These are phyloP conservation scores for Falco columbarius DNA, from an alignment of 2,797 vertebrate species.

Conservation along the genomic window DNA sequence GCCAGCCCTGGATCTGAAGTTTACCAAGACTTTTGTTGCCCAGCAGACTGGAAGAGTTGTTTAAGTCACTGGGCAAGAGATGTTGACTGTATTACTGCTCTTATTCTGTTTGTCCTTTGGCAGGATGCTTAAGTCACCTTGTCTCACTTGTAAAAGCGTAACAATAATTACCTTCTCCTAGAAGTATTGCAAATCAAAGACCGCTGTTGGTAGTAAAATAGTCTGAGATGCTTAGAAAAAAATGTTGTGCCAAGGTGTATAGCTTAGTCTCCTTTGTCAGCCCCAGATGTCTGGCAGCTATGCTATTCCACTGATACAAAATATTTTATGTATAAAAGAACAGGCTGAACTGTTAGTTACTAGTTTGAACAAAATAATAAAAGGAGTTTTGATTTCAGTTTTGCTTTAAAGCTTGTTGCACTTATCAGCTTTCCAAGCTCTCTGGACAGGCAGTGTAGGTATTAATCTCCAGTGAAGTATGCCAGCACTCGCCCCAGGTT, in stretches of 20 bases:
- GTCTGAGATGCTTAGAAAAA: neutral
- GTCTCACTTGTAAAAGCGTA: neutral
- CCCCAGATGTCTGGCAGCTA: neutral
- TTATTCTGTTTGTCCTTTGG: neutral
- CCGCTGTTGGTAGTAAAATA: neutral
- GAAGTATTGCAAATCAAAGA: neutral
- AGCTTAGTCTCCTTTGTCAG: neutral
- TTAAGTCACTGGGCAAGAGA: neutral
- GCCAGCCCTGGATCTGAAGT: neutral
- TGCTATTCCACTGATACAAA: neutral
- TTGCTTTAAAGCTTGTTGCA: neutral
- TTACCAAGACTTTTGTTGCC: fast-evolving
- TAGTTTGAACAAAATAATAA: neutral
- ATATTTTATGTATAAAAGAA: neutral
- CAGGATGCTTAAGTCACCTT: neutral
- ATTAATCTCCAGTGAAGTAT: neutral
- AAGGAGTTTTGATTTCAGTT: neutral
- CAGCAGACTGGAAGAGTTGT: neutral
- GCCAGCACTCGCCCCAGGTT: neutral
- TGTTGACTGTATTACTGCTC: fast-evolving
- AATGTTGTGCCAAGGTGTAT: neutral
- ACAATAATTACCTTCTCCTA: neutral
- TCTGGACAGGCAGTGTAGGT: neutral
- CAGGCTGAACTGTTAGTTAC: neutral
- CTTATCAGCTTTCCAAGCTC: neutral